Base-by-base conservation (phyloP, 2,888 invertebrate species). In the Drosophila anomelani region DNA sequence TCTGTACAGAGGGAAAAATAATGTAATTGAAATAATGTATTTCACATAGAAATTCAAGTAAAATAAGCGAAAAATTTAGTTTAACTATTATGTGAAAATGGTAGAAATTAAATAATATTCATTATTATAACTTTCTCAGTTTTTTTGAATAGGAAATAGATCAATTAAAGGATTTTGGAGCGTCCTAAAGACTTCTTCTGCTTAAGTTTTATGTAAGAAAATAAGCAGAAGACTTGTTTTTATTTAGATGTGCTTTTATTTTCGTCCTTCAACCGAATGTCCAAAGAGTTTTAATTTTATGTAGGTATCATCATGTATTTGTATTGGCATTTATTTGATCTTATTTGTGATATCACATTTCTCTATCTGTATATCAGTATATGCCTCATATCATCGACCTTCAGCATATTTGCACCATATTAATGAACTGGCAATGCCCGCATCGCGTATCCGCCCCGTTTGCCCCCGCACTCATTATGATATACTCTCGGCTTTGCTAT, bases 401-500 rank as follows among this genome's bases (percentile, higher is more conserved):
- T 73, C 64, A 55, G 39, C 72, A 58, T 51, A 51, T 63, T 66
- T 64, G 58, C 66, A 20, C 64, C 64, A 73, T 57, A 64, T 63
- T 70, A 75, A 76, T 70, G 63, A 69, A 76, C 76, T 75, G 60
- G 53, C 49, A 68, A 57, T 38, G 41, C 68, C 68, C 68, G 57
- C 68, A 68, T 68, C 64, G 64, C 62, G 62, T 51, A 66, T 46
- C 26, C 64, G 46, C 64, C 56, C 47, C 53, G 46, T 54, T 17
- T 36, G 23, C n/a, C 71, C 54, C 68, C 63, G 76, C 76, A 79
- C 80, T 83, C 86, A 85, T 86, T 89, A 79, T 73, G 79, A 78
- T 86, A 81, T 83, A 89, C 82, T 87, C 68, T 38, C 49, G 43
- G 51, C 39, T 82, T 89, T 80, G 77, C 79, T 79, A 87, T 89